Evolutionary conservation across 2,113 vertebrate species (phyloP), one percentile per base, ranked within the genome.

Genomic region (Melanostigma gelatinosum): DNA sequence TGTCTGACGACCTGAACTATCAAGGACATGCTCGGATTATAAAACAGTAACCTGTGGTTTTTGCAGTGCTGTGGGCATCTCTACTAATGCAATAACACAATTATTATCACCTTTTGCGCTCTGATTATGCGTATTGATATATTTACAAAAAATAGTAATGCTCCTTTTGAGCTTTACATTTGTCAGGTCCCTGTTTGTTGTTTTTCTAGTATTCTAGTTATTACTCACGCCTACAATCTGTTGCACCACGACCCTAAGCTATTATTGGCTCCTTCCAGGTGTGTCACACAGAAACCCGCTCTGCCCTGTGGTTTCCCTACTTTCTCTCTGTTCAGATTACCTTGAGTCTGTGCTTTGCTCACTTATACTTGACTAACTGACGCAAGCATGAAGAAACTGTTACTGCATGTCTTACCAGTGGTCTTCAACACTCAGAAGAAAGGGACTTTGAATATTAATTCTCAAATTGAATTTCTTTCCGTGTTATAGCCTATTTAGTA

Each of bases 221-320:
- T 82, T 88, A 91, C 82, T 92, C 89, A 91, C 79, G 18, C 40
- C 67, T 77, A 77, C 85, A 85, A 60, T 82, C 75, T 85, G 83
- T 79, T 89, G 73, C 63, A 52, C 83, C 68, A 44, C 88, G 38
- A 85, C 61, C 72, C 54, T 83, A 79, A 63, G 84, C 66, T 92
- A 63, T 89, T 85, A 93, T 93, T 93, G 92, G 94, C 86, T 88
- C 85, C 82, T 85, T 89, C 65, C 75, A 90, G 93, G 92, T 93
- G 93, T 92, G 92, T 93, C 91, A 68, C 73, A 78, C 71, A 80
- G 81, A 88, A 91, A 91, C 85, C 57, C n/a, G 82, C 80, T 75
- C 82, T 80, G 63, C 50, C 60, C 72, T 73, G 50, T 71, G 48
- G 38, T 61, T 83, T 85, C 29, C 68, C 70, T 71, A 46, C 61